These are phyloP conservation scores for Drosophila barbarae DNA, from an alignment of 2,888 invertebrate genomes.

Conservation along the genomic window DNA sequence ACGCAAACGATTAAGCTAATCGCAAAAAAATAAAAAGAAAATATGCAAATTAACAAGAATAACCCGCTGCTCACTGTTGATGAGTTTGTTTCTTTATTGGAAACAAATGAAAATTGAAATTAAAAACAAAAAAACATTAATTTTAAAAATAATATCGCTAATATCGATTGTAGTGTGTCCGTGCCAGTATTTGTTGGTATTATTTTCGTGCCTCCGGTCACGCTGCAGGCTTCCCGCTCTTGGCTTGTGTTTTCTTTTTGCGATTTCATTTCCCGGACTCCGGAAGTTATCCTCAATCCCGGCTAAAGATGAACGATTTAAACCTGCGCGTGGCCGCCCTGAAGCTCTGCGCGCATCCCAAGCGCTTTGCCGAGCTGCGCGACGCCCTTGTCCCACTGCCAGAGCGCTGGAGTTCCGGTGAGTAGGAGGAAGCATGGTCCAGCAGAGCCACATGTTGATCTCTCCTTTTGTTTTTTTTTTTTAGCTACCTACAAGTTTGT, in stretches of 20 bases:
- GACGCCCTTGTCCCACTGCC: constrained; percentile 35
- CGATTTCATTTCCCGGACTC: background rate
- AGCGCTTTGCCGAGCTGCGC: constrained; percentile 48
- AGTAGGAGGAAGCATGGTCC: constrained; percentile 9
- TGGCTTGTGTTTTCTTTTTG: background rate
- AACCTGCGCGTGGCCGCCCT: constrained; percentile 49
- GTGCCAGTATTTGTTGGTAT: background rate
- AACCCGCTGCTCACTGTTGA: too few species aligned
- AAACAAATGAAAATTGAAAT: too few species aligned
- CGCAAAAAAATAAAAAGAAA: too few species aligned
- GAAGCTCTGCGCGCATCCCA: constrained; percentile 49
- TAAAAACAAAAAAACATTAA: background rate
- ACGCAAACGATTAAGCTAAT: too few species aligned
- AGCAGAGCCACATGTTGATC: constrained; percentile 4
- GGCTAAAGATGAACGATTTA: constrained; percentile 49
- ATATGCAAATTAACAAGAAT: too few species aligned
- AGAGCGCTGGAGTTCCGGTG: constrained; percentile 38
- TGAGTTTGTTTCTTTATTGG: too few species aligned
- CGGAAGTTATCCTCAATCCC: too few species aligned
- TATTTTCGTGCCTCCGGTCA: background rate
- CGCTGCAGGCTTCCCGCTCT: constrained; percentile 3
- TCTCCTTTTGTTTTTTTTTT: background rate
- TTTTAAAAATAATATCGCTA: background rate
- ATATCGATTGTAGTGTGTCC: background rate
- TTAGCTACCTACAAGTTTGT: constrained; percentile 37